Evolutionary conservation across 2,797 vertebrate species (phyloP).

Genomic region (Chromis chromis): DNA sequence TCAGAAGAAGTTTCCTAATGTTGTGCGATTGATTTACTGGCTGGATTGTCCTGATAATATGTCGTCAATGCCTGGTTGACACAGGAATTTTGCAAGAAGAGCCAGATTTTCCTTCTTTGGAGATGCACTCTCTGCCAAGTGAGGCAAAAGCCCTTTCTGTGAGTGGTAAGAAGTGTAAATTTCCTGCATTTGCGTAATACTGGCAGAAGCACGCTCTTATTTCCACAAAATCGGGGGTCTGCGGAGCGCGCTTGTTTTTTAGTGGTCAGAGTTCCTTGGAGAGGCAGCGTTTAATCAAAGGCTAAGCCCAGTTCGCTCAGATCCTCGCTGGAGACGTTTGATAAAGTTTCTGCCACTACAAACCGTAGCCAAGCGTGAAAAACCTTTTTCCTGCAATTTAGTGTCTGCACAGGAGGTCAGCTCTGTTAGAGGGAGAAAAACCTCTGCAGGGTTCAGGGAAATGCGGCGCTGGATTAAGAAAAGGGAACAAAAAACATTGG

Average conservation of each 20-base stretch:
- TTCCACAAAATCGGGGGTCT: slow-evolving; percentile 53
- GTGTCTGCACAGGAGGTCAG: slow-evolving; percentile 70
- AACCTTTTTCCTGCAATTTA: slow-evolving; percentile 83
- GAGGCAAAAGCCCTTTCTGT: slow-evolving; percentile 27
- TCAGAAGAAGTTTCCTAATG: slow-evolving; percentile 32
- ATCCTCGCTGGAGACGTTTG: slow-evolving; percentile 70
- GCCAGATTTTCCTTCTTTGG: slow-evolving; percentile 28
- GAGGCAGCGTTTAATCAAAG: slow-evolving; percentile 68
- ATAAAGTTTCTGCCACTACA: slow-evolving; percentile 76
- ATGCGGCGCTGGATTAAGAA: slow-evolving; percentile 41
- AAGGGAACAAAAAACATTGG: slow-evolving; percentile 40
- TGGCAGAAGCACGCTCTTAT: slow-evolving; percentile 50
- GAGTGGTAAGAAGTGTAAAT: slow-evolving; percentile 42
- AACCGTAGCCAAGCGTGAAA: slow-evolving; percentile 76
- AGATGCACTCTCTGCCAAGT: slow-evolving; percentile 27
- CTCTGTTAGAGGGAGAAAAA: slow-evolving; percentile 28
- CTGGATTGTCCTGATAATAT: slow-evolving; percentile 60
- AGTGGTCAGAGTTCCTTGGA: slow-evolving; percentile 47
- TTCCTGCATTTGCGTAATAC: slow-evolving; percentile 38
- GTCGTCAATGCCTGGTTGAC: slow-evolving; percentile 48
- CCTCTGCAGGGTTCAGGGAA: slow-evolving; percentile 42
- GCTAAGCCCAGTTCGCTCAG: slow-evolving; percentile 50
- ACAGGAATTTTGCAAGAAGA: slow-evolving; percentile 47
- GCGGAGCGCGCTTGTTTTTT: slow-evolving; percentile 37
- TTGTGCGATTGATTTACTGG: slow-evolving; percentile 29